Percentiles rank a stretch among this genome's conserved stretches.
These are phyloP conservation scores for Passerculus sandwichensis DNA, from an alignment of 2,797 vertebrate genomes.

Conservation along the genomic window DNA sequence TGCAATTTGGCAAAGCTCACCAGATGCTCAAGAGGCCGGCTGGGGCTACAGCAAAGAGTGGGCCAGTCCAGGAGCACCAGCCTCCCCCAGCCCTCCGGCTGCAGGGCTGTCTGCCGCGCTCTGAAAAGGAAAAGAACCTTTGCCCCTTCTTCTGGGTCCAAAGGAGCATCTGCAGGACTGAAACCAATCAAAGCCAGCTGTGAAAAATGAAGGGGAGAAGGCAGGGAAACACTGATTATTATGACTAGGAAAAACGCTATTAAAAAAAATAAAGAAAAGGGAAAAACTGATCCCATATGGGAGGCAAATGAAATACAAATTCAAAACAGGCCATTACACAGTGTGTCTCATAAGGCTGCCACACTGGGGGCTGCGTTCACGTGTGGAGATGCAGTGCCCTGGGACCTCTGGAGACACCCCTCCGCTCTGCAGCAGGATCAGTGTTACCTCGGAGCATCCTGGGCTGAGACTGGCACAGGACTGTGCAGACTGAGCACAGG, in stretches of 20 bases:
- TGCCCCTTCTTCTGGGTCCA: slow-evolving; percentile 22
- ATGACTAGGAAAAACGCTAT: slow-evolving; percentile 74
- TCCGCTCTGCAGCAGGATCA: neutral
- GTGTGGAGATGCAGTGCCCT: neutral
- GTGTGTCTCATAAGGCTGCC: neutral
- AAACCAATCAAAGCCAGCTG: slow-evolving; percentile 80
- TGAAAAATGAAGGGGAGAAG: slow-evolving; percentile 55
- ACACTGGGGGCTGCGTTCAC: neutral
- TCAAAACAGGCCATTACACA: slow-evolving; percentile 44
- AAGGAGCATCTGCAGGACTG: slow-evolving; percentile 58
- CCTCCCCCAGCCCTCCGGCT: neutral
- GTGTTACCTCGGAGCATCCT: neutral
- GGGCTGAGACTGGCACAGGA: neutral
- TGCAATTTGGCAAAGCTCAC: slow-evolving; percentile 41
- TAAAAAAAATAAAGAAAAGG: slow-evolving; percentile 74
- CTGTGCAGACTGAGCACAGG: neutral
- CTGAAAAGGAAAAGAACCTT: slow-evolving; percentile 47
- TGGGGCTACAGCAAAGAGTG: neutral
- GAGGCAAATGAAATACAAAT: slow-evolving; percentile 32
- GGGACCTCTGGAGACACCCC: neutral
- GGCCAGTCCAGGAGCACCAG: neutral
- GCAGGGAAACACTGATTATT: slow-evolving; percentile 66
- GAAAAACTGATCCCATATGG: slow-evolving; percentile 55
- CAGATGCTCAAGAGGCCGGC: slow-evolving; percentile 21
- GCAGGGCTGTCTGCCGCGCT: neutral